Base-by-base conservation (phyloP, 2,113 vertebrate genomes). In the Lepus europaeus region DNA sequence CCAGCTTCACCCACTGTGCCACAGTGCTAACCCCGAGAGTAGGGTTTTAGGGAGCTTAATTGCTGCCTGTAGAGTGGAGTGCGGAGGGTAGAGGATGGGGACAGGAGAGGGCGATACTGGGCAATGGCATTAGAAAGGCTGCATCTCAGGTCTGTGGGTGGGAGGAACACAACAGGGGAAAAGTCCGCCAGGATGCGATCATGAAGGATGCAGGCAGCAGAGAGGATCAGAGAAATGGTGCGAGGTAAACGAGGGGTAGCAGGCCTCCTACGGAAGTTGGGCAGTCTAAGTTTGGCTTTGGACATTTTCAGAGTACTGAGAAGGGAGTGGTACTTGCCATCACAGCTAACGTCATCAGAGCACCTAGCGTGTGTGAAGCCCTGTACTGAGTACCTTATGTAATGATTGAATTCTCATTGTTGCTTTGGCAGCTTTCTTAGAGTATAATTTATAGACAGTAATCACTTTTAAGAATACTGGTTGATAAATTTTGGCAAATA, bases 221-320 rank as follows among this genome's bases (percentile, higher is more conserved):
- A 81, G 70, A 74, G 59, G 49, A 79, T 73, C 36, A 84, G 33
- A 84, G 72, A 88, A 84, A 73, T 16, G 68, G 19, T 16, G 9
- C 23, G 33, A 39, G 66, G 31, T 63, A 31, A 88, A 69, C 17
- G 27, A 13, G 45, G 19, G 36, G 16, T n/a, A 53, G 29, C 63
- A 66, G 70, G 17, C 49, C 33, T 86, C 61, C 61, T 23, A 49
- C 17, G 89, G 70, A 91, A 51, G 76, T 59, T n/a, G 0, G 3
- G 33, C 45, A 95, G 61, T 87, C 33, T 33, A 39, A 87, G 45
- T 81, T 68, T 82, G 69, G 49, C 56, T 81, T 81, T 81, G 61
- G 49, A 61, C 25, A 31, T 61, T 69, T 70, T 17, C 45, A 59
- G 14, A 56, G 25, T 77, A 70, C 63, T 51, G 87, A 84, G 82